Conservation (phyloP, 2,888 invertebrate genomes). For the Cosmorhoe ocellata region DNA sequence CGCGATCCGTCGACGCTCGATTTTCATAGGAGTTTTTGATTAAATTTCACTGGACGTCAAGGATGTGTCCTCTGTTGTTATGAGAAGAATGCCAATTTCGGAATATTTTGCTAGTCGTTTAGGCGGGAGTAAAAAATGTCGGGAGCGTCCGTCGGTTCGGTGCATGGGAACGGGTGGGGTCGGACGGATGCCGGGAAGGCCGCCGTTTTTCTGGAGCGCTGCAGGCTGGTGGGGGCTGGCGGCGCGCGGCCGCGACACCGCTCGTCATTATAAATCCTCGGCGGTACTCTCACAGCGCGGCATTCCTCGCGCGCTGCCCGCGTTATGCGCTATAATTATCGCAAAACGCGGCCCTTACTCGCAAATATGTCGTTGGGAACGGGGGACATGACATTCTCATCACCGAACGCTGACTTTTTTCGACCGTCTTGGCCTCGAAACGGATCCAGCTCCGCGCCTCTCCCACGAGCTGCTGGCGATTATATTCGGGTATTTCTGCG, state of each 20-base stretch:
- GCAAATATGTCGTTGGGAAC: slow-evolving; percentile 81
- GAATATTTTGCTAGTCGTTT: slow-evolving; percentile 77
- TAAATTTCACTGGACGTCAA: slow-evolving; percentile 63
- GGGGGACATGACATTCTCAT: slow-evolving; percentile 82
- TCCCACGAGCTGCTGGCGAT: slow-evolving; percentile 67
- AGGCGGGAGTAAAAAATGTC: slow-evolving; percentile 65
- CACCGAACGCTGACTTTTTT: slow-evolving; percentile 76
- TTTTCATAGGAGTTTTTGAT: slow-evolving; percentile 71
- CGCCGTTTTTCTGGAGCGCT: slow-evolving; percentile 65
- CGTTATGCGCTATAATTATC: slow-evolving; percentile 81
- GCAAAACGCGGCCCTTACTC: slow-evolving; percentile 77
- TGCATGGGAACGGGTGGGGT: slow-evolving; percentile 67
- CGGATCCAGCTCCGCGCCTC: slow-evolving; percentile 59
- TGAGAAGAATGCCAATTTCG: slow-evolving; percentile 79
- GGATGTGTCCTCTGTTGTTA: slow-evolving; percentile 77
- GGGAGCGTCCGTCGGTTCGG: slow-evolving; percentile 43
- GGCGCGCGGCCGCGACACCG: slow-evolving; percentile 63
- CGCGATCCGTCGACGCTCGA: slow-evolving; percentile 50
- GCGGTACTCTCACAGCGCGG: slow-evolving; percentile 77
- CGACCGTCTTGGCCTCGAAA: slow-evolving; percentile 56
- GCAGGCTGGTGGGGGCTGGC: slow-evolving; percentile 43
- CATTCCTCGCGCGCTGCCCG: slow-evolving; percentile 72
- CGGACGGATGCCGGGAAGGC: slow-evolving; percentile 64
- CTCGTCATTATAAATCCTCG: slow-evolving; percentile 77
- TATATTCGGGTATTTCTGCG: slow-evolving; percentile 60